phyloP scores from a whole-genome alignment of 2,888 invertebrate species.

The Mesoligia furuncula region DNA sequence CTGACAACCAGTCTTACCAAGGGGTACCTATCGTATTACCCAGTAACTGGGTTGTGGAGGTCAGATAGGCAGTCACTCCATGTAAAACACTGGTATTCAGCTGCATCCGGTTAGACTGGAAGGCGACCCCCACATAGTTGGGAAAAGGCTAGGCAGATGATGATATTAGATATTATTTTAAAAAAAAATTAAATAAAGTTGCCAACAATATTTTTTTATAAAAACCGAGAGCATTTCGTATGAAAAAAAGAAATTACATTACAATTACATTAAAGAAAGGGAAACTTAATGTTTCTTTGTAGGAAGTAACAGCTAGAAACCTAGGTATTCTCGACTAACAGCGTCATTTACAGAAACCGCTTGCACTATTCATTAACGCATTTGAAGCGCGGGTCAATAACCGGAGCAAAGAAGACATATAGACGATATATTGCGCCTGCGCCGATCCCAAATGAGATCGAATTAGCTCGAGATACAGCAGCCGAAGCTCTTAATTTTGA shows the following conservation, averaged over 20 bases:
- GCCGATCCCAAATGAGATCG: constrained; percentile 83
- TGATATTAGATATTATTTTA: not conserved
- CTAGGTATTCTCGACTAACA: constrained; percentile 67
- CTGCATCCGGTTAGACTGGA: too few relatives aligned
- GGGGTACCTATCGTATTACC: too few relatives aligned
- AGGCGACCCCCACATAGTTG: too few relatives aligned
- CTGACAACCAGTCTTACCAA: too few relatives aligned
- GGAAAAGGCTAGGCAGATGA: too few relatives aligned
- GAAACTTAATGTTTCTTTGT: not conserved
- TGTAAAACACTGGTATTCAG: too few relatives aligned
- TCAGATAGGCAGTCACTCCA: too few relatives aligned
- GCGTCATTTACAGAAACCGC: constrained; percentile 80
- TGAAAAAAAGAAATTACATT: too few relatives aligned
- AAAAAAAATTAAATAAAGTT: not conserved
- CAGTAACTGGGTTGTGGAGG: too few relatives aligned
- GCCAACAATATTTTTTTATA: not conserved
- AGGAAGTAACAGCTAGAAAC: not conserved
- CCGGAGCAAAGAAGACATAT: constrained; percentile 76
- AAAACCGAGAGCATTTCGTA: not conserved
- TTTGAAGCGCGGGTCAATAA: constrained; percentile 81
- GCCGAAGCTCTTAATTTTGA: constrained; percentile 83
- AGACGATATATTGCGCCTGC: constrained; percentile 73
- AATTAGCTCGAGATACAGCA: constrained; percentile 83
- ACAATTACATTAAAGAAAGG: not conserved
- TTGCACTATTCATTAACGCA: constrained; percentile 86